Evolutionary conservation across 2,888 invertebrate species (phyloP).

Genomic region (Lapara coniferarum): DNA sequence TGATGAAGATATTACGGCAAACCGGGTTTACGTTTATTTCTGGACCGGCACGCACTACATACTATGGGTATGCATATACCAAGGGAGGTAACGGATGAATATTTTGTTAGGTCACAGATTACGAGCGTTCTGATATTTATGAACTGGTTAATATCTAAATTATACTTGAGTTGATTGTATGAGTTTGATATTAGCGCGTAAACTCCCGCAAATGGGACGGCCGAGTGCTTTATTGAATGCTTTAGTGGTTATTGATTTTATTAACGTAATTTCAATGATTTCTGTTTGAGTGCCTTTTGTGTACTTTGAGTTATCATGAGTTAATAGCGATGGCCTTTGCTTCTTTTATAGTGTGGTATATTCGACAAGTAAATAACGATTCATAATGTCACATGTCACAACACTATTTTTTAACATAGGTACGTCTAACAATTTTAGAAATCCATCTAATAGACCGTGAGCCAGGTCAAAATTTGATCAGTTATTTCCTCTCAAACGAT

Average conservation of each 20-base stretch:
- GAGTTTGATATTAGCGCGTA: constrained; percentile 13
- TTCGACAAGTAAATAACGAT: too few species aligned
- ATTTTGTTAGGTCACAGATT: constrained; percentile 29
- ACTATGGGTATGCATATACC: constrained; percentile 13
- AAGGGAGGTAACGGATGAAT: constrained; percentile 25
- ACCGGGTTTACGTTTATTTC: constrained; percentile 72
- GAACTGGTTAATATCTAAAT: constrained; percentile 27
- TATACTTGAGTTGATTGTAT: constrained; percentile 22
- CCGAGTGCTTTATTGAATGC: constrained; percentile 19
- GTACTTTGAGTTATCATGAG: background rate
- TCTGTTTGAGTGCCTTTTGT: background rate
- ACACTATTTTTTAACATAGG: too few species aligned
- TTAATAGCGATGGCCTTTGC: background rate
- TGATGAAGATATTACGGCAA: constrained; percentile 77
- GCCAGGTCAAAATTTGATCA: too few species aligned
- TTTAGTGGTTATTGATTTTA: constrained; percentile 24
- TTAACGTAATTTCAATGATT: constrained; percentile 5
- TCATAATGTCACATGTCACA: too few species aligned
- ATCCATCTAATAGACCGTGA: too few species aligned
- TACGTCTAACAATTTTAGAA: too few species aligned
- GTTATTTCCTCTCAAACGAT: too few species aligned
- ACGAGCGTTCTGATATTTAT: constrained; percentile 27
- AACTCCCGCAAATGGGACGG: constrained; percentile 10
- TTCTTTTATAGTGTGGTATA: background rate
- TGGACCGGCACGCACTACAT: constrained; percentile 49